These are phyloP conservation scores for Helicoverpa armigera DNA, from an alignment of 1,140 invertebrate species.

Conservation along the genomic window DNA sequence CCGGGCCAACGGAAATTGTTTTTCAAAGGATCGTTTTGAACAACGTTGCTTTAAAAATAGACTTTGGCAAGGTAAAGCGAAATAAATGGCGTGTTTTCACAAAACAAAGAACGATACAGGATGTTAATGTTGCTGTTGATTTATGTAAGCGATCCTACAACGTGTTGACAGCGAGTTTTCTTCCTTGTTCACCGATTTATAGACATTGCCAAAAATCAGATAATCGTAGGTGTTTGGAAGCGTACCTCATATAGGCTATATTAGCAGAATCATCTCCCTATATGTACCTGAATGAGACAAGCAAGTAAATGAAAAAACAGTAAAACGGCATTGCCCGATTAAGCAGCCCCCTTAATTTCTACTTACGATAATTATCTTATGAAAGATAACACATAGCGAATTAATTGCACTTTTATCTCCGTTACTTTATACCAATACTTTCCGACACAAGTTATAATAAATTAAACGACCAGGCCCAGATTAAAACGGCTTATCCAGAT, in stretches of 20 bases:
- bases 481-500: constrained; percentile 39
- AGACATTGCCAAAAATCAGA: constrained; percentile 18
- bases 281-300: not conserved
- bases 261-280: not conserved
- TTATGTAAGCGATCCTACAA: constrained; percentile 41
- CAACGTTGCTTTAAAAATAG: constrained; percentile 54
- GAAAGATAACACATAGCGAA: constrained; percentile 28
- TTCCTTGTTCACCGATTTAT: constrained; percentile 34
- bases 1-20: constrained; percentile 68
- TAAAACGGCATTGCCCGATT: constrained; percentile 3
- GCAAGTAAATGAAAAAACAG: not conserved
- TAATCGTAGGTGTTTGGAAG: too few relatives aligned
- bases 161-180: constrained; percentile 21
- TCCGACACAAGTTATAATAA: constrained; percentile 18
- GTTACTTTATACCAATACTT: constrained; percentile 32
- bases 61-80: constrained; percentile 50
- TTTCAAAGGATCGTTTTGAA: constrained; percentile 67
- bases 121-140: constrained; percentile 44
- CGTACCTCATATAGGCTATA: not conserved
- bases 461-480: constrained; percentile 30
- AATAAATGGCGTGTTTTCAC: constrained; percentile 52
- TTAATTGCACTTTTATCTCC: constrained; percentile 30
- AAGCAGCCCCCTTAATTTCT: constrained; percentile 26
- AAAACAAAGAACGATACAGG: constrained; percentile 47
- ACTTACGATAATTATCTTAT: constrained; percentile 35